Evolutionary conservation across 2,888 invertebrate genomes (phyloP).

Genomic region (Copidosoma aretas): DNA sequence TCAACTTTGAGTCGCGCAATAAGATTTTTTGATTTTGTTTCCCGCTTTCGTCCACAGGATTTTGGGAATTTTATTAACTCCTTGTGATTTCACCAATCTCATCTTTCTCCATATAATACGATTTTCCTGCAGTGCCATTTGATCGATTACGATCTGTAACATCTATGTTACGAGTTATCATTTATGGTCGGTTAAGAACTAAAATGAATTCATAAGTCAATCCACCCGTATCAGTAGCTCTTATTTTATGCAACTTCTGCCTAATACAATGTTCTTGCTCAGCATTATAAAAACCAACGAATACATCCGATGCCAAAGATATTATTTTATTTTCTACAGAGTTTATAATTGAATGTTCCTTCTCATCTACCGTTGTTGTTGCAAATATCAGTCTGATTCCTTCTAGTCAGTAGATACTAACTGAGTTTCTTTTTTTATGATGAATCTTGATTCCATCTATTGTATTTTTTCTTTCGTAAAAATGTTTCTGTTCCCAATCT

Average conservation of each 20-base stretch:
- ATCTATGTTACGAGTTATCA: slow-evolving; percentile 52
- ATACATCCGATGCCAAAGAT: slow-evolving; percentile 44
- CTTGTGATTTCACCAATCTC: slow-evolving; percentile 9
- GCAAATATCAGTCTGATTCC: slow-evolving; percentile 47
- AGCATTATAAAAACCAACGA: slow-evolving; percentile 27
- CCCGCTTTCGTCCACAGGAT: slow-evolving; percentile 29
- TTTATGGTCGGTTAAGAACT: slow-evolving; percentile 38
- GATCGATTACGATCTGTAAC: slow-evolving; percentile 52
- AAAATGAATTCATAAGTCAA: slow-evolving; percentile 47
- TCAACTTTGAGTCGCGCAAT: slow-evolving; percentile 26
- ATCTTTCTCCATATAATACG: slow-evolving; percentile 45
- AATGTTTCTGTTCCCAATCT: slow-evolving; percentile 50
- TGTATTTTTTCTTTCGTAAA: slow-evolving; percentile 42
- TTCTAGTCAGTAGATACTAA: slow-evolving; percentile 44
- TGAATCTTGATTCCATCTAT: slow-evolving; percentile 48
- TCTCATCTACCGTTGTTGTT: slow-evolving; percentile 38
- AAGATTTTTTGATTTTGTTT: neutral
- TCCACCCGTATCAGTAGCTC: slow-evolving; percentile 48
- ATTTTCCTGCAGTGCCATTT: slow-evolving; percentile 49
- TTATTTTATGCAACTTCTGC: slow-evolving; percentile 44
- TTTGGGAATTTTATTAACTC: slow-evolving; percentile 27
- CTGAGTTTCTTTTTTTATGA: slow-evolving; percentile 45
- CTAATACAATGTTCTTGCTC: slow-evolving; percentile 28
- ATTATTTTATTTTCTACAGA: slow-evolving; percentile 34
- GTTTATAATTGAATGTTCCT: slow-evolving; percentile 35